Evolutionary conservation across 2,797 vertebrate genomes (phyloP).

Genomic region (Astyanax mexicanus): DNA sequence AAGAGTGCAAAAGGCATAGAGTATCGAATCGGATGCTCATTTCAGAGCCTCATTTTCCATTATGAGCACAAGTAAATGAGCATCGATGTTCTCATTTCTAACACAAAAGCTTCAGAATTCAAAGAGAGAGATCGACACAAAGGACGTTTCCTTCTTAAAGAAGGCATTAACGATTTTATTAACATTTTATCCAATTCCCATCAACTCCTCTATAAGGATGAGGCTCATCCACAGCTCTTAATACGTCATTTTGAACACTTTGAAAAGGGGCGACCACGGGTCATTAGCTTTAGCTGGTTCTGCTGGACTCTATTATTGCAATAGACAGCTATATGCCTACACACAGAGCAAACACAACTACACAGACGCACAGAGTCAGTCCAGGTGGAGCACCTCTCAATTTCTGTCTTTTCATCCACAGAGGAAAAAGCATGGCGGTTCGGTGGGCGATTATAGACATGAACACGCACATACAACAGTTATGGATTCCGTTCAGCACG

Average conservation of each 20-base stretch:
- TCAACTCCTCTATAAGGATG: background rate
- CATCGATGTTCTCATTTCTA: too few relatives aligned
- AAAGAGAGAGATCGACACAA: background rate
- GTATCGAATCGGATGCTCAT: too few relatives aligned
- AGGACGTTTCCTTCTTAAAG: background rate
- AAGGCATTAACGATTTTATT: constrained; percentile 19
- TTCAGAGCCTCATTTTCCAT: too few relatives aligned
- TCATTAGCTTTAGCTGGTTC: background rate
- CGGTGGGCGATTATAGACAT: background rate
- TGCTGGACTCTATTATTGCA: constrained; percentile 14
- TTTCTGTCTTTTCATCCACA: background rate
- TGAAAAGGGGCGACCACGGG: constrained; percentile 3
- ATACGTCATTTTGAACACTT: background rate
- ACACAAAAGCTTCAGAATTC: background rate
- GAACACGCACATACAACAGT: constrained; percentile 3
- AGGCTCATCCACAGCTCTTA: background rate
- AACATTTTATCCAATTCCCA: background rate
- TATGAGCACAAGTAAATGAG: too few relatives aligned
- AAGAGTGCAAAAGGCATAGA: too few relatives aligned
- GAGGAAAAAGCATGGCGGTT: background rate
- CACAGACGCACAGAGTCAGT: constrained; percentile 6
- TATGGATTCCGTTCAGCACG: constrained; percentile 18
- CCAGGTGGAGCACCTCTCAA: constrained; percentile 22
- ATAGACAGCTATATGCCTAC: background rate
- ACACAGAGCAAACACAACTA: background rate